These are phyloP conservation scores for Mythimna pallens DNA, from an alignment of 2,888 invertebrate species.

Conservation along the genomic window DNA sequence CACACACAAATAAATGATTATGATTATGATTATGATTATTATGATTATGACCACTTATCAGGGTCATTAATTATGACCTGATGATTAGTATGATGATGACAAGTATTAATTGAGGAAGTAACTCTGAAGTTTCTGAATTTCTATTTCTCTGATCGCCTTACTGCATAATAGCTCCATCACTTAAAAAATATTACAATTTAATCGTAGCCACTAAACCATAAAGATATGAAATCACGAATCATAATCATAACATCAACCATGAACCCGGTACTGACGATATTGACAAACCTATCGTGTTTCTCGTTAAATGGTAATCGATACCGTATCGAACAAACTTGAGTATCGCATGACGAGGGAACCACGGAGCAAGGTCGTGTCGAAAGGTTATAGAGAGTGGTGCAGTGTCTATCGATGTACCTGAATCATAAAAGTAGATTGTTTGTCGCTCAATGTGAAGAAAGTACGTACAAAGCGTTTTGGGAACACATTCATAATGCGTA, in stretches of 20 bases:
- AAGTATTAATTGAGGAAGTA: too few relatives aligned
- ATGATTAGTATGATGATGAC: too few relatives aligned
- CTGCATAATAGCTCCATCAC: not conserved
- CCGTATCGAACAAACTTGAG: constrained; percentile 59
- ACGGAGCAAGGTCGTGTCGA: constrained; percentile 55
- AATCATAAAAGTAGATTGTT: not conserved
- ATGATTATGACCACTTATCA: too few relatives aligned
- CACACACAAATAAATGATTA: too few relatives aligned
- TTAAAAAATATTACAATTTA: constrained; percentile 18
- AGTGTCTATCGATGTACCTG: constrained; percentile 25
- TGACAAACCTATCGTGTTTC: constrained; percentile 38
- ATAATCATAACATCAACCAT: constrained; percentile 27
- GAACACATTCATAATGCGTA: too few relatives aligned
- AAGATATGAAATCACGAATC: constrained; percentile 8
- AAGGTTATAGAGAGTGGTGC: constrained; percentile 39
- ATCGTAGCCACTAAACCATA: constrained; percentile 1
- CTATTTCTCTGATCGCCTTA: not conserved
- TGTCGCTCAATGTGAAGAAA: too few relatives aligned
- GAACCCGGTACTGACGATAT: constrained; percentile 16
- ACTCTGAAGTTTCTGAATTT: not conserved
- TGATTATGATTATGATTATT: too few relatives aligned
- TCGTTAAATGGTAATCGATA: constrained; percentile 62
- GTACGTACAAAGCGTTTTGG: too few relatives aligned
- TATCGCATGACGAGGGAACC: constrained; percentile 63
- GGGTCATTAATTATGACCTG: too few relatives aligned